Base-by-base conservation (phyloP, 1,140 invertebrate genomes). In the Diuraphis noxia region DNA sequence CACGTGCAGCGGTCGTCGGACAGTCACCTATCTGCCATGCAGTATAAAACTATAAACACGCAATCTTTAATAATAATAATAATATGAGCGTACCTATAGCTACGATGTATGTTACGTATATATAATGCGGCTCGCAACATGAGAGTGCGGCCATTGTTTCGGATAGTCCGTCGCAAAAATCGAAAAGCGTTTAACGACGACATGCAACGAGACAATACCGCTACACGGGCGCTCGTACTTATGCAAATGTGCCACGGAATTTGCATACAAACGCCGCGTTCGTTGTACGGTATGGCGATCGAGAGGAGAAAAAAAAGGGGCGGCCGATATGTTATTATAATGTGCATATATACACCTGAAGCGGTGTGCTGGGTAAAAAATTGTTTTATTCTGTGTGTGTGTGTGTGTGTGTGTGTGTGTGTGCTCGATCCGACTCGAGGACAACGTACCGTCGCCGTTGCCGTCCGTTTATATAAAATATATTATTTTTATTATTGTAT, bases 251-350 rank as follows among this genome's bases (percentile, higher is more conserved):
- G 36, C 36, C 36, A 17, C 34, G 49, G 23, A 87, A 88, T 88
- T 88, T 88, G 86, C 86, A 88, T 88, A 88, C 86, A 88, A 88
- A 88, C 86, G 86, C 85, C 85, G 85, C 43, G 17, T 52, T 17
- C 36, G 23, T 49, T 30, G 86, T 63, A 88, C 86, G 86, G 86
- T 88, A 88, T 63, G 86, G 85, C 85, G 49, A 49, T 87, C 85
- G 41, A 30, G 21, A 46, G 17, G n/a, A 6, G 34, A 36, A 56
- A 38, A 56, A 36, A 87, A 38, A 34, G 36, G 49, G 40, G 1
- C 49, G 21, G 8, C n/a, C 17, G 21, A 19, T 34, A 85, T 36
- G 34, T 36, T 79, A 79, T 79, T 36, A 36, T 79, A 79, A 79
- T 79, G 30, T 81, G 36, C 30, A 13, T n/a, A n/a, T 41, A 40